These are phyloP conservation scores for Hermaeophaga mercurialis DNA, from an alignment of 2,888 invertebrate genomes.

Conservation along the genomic window DNA sequence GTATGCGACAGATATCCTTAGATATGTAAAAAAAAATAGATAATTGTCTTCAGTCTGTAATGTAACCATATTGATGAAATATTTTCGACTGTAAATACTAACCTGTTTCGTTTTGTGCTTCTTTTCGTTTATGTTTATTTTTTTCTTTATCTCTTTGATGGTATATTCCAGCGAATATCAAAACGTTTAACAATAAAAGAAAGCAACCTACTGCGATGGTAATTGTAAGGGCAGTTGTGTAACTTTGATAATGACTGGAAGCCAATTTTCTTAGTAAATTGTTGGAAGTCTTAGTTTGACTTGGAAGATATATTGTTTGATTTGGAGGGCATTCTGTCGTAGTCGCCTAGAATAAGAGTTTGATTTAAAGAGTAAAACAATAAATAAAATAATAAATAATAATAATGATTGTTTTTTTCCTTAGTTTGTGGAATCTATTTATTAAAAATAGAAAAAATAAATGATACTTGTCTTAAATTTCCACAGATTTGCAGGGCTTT, in stretches of 20 bases:
- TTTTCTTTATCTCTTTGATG: slow-evolving; percentile 75
- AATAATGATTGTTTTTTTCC: too few species aligned
- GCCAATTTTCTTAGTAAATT: slow-evolving; percentile 76
- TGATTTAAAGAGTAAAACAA: neutral
- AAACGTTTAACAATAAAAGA: slow-evolving; percentile 77
- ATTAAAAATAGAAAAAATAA: too few species aligned
- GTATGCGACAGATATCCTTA: too few species aligned
- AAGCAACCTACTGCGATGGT: slow-evolving; percentile 88
- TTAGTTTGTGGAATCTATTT: too few species aligned
- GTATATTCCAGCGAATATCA: slow-evolving; percentile 88
- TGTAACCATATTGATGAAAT: too few species aligned
- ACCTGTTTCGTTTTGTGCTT: slow-evolving; percentile 77
- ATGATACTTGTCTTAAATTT: too few species aligned
- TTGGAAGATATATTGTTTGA: slow-evolving; percentile 57
- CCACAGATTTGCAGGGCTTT: too few species aligned
- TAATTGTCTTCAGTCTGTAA: too few species aligned
- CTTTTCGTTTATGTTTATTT: slow-evolving; percentile 70
- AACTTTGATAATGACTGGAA: slow-evolving; percentile 85
- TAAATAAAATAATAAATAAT: neutral
- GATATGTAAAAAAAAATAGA: too few species aligned
- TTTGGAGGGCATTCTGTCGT: slow-evolving; percentile 81
- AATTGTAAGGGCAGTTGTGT: slow-evolving; percentile 86
- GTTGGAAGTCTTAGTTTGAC: slow-evolving; percentile 61
- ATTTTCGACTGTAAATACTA: neutral
- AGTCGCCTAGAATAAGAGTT: slow-evolving; percentile 50